Evolutionary conservation across 2,888 invertebrate species (phyloP).

Genomic region (Malacosoma neustria): DNA sequence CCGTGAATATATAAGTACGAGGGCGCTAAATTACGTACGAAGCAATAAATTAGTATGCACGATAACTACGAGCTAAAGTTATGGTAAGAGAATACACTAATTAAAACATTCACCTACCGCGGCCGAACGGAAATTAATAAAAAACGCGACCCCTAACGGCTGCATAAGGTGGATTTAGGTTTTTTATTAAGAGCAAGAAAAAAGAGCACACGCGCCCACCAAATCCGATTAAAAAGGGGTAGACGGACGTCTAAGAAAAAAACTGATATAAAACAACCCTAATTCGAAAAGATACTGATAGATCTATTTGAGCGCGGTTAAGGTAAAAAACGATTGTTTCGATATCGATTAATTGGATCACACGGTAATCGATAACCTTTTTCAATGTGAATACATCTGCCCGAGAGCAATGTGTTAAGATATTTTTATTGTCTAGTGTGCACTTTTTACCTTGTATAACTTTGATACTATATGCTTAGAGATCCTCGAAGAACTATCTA

Average conservation of each 20-base stretch:
- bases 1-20: background rate
- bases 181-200: slow-evolving; percentile 49
- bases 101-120: slow-evolving; percentile 67
- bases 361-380: slow-evolving; percentile 69
- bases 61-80: slow-evolving; percentile 32
- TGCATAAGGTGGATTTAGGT: slow-evolving; percentile 63
- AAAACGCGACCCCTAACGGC: slow-evolving; percentile 61
- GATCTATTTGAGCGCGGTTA: slow-evolving; percentile 63
- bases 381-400: slow-evolving; percentile 65
- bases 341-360: slow-evolving; percentile 72
- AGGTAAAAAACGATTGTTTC: slow-evolving; percentile 59
- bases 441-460: background rate
- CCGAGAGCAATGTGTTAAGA: slow-evolving; percentile 25
- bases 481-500: too few species aligned
- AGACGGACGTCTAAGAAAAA: slow-evolving; percentile 55
- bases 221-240: slow-evolving; percentile 72
- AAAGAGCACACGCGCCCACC: slow-evolving; percentile 61
- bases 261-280: slow-evolving; percentile 56
- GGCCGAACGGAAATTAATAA: slow-evolving; percentile 44
- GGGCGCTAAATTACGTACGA: slow-evolving; percentile 50
- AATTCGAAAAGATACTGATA: slow-evolving; percentile 63
- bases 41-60: slow-evolving; percentile 49
- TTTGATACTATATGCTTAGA: too few species aligned
- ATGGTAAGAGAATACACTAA: slow-evolving; percentile 27
- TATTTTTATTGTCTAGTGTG: slow-evolving; percentile 11